These are phyloP conservation scores for Mylabris phalerata DNA, from an alignment of 1,140 invertebrate species.

Conservation along the genomic window DNA sequence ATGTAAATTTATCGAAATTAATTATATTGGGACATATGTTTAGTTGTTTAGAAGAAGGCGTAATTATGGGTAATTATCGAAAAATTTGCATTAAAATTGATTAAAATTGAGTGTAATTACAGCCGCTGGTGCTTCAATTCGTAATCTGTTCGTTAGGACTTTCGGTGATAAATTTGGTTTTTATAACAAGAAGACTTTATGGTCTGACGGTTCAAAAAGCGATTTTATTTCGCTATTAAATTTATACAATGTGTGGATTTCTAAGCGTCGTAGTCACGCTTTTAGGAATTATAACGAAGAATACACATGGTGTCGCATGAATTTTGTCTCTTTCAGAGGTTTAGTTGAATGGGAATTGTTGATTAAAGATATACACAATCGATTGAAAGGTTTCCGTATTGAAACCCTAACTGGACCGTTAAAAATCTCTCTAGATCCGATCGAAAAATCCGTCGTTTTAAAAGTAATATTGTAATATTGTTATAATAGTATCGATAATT, in stretches of 20 bases:
- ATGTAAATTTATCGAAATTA: slow-evolving; percentile 75
- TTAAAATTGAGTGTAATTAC: neutral
- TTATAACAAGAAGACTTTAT: slow-evolving; percentile 71
- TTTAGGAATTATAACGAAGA: slow-evolving; percentile 42
- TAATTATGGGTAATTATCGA: slow-evolving; percentile 71
- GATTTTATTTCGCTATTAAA: slow-evolving; percentile 79
- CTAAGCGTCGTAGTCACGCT: slow-evolving; percentile 28
- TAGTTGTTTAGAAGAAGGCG: slow-evolving; percentile 72
- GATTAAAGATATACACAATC: slow-evolving; percentile 58
- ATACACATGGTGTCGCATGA: slow-evolving; percentile 60
- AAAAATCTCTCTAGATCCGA: slow-evolving; percentile 42
- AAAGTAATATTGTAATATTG: slow-evolving; percentile 46
- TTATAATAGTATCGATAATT: slow-evolving; percentile 1
- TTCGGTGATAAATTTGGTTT: slow-evolving; percentile 64
- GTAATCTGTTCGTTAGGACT: slow-evolving; percentile 71
- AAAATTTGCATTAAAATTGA: slow-evolving; percentile 18
- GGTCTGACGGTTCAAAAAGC: slow-evolving; percentile 74
- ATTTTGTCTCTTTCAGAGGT: slow-evolving; percentile 66
- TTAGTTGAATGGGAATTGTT: slow-evolving; percentile 67
- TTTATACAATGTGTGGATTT: slow-evolving; percentile 59
- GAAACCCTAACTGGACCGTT: slow-evolving; percentile 35
- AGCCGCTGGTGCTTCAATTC: slow-evolving; percentile 74
- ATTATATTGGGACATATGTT: slow-evolving; percentile 85
- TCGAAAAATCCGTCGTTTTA: slow-evolving; percentile 51
- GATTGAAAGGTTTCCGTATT: slow-evolving; percentile 54